phyloP scores from a whole-genome alignment of 2,888 invertebrate species.

The Antitype chi region DNA sequence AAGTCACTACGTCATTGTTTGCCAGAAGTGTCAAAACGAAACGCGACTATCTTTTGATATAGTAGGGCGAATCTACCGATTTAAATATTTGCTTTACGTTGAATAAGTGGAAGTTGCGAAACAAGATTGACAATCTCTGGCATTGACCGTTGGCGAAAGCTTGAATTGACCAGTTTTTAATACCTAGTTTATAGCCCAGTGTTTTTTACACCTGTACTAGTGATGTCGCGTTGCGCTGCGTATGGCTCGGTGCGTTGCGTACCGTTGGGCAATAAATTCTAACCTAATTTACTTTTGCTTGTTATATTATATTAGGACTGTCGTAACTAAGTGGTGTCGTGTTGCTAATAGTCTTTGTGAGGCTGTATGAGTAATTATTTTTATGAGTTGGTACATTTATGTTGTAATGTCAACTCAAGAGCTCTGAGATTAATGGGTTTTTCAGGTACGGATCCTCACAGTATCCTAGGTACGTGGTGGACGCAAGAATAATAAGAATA shows the following conservation, averaged over 20 bases:
- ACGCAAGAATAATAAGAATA: background rate
- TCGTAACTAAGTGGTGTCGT: conserved; percentile 53
- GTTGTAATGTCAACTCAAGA: conserved; percentile 1
- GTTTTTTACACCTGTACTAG: conserved; percentile 46
- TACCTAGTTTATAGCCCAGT: conserved; percentile 37
- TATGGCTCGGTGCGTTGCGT: conserved; percentile 36
- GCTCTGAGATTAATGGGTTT: background rate
- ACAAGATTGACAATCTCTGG: conserved; percentile 74
- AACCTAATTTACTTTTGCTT: conserved; percentile 54
- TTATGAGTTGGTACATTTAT: conserved; percentile 19
- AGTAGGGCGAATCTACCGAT: too few species aligned
- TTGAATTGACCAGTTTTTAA: conserved; percentile 70
- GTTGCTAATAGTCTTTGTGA: conserved; percentile 31
- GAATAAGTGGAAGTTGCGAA: conserved; percentile 58
- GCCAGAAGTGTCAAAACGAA: too few species aligned
- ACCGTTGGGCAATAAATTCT: conserved; percentile 49
- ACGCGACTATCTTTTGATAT: too few species aligned
- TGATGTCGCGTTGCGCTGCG: conserved; percentile 25
- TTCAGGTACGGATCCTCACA: background rate
- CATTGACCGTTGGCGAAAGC: conserved; percentile 86
- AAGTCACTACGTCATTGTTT: too few species aligned
- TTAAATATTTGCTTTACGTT: conserved; percentile 7
- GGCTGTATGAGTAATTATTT: conserved; percentile 31
- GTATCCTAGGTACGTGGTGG: background rate
- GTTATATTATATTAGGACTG: conserved; percentile 45